Evolutionary conservation across 2,797 vertebrate genomes (phyloP), one percentile per base, ranked within the genome.

Genomic region (Darevskia nairensis): DNA sequence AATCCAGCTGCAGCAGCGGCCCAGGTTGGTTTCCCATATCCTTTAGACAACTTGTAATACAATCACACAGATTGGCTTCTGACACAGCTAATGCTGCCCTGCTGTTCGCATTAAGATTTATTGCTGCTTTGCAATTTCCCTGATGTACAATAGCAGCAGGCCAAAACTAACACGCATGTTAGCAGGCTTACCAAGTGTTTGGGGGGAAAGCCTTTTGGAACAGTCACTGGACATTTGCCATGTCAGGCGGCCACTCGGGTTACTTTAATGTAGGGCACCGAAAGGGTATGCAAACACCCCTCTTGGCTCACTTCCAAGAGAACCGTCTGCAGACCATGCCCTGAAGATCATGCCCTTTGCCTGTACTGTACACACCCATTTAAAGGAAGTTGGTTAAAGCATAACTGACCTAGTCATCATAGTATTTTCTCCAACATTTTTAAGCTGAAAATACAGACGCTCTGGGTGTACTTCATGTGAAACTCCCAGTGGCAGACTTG

Each of bases 41-140:
- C 39, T 85, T 89, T 39, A 80, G 77, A 74, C 39, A 89, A 89
- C 88, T 85, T 89, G 82, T 85, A 89, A 85, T 79, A 85, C 77
- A 89, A 80, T 80, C 80, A 80, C 39, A 66, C 88, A 89, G 88
- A 79, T 66, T 85, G 88, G 66, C 27, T 88, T 88, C 88, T 32
- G 82, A 89, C 82, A 89, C 66, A 66, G 76, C 55, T 80, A 85
- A 85, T 85, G 88, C 68, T 75, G 88, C 82, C 88, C 82, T 80
- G 88, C 88, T 89, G 82, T 85, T 89, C 76, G 10, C 88, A 85
- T 85, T 80, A 84, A 84, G 88, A 89, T 89, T 89, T 89, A 89
- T 89, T 46, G 39, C 83, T 85, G 55, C 76, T 72, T 80, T 80
- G 77, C 76, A 46, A 85, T 89, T 80, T 89, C 88, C 88, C 88